These are phyloP conservation scores for Trichechus manatus DNA, from an alignment of 2,113 vertebrate genomes.

Conservation along the genomic window DNA sequence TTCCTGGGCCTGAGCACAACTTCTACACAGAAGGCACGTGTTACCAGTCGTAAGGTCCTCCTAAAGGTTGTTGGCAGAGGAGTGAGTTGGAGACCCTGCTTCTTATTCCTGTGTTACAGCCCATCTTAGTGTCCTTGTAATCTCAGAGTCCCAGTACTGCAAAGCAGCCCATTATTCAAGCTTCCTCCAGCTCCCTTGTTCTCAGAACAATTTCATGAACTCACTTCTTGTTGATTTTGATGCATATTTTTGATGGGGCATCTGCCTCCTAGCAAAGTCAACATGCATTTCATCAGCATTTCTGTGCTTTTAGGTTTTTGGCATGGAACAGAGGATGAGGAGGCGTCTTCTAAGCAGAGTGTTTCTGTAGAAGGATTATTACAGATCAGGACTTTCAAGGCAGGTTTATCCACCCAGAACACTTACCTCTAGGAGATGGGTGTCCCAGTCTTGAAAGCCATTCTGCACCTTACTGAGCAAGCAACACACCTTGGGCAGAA, in stretches of 20 bases:
- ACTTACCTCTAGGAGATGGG: not conserved
- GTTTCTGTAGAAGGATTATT: not conserved
- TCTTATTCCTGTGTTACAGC: fast-evolving
- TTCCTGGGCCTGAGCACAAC: not conserved
- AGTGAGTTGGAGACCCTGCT: not conserved
- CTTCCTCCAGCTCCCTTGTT: not conserved
- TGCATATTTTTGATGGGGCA: not conserved
- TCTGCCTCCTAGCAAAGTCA: not conserved
- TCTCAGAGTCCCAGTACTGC: not conserved
- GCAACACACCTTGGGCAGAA: not conserved
- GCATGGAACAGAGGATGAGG: not conserved
- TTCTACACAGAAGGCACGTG: not conserved
- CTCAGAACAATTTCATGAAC: not conserved
- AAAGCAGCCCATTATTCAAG: not conserved
- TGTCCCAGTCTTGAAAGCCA: not conserved
- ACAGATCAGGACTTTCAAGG: not conserved
- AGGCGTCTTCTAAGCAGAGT: not conserved
- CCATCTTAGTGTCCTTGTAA: not conserved
- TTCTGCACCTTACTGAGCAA: not conserved
- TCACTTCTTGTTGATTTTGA: not conserved
- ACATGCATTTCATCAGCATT: not conserved
- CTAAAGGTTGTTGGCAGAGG: not conserved
- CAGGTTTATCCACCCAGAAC: not conserved
- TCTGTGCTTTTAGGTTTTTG: slow-evolving; percentile 40
- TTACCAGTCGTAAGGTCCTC: slow-evolving; percentile 26